Conservation (phyloP, 2,113 vertebrate species). For the Leptosomus discolor region DNA sequence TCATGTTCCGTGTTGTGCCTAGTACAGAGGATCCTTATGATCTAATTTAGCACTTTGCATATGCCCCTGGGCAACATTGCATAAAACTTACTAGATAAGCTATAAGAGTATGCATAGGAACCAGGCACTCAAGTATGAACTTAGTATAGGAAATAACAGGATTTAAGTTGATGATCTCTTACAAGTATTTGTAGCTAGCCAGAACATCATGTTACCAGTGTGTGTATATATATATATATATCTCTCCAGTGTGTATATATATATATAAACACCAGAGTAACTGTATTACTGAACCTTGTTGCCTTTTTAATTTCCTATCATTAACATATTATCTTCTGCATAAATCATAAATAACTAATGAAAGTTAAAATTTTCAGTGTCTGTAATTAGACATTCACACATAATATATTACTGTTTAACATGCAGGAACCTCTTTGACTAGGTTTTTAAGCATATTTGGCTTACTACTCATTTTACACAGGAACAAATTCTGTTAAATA, state of each 20-base stretch:
- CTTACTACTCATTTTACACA: background rate
- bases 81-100: background rate
- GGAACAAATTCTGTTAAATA: background rate
- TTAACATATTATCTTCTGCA: background rate
- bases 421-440: background rate
- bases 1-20: accelerated
- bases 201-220: background rate
- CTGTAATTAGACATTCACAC: background rate
- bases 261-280: too few relatives aligned
- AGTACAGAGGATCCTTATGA: background rate
- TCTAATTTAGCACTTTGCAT: background rate
- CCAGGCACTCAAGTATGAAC: background rate
- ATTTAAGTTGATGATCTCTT: background rate
- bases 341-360: background rate
- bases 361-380: background rate
- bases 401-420: background rate
- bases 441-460: background rate
- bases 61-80: background rate
- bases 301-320: background rate
- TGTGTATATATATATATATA: too few relatives aligned
- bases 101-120: background rate
- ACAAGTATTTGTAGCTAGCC: background rate
- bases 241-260: too few relatives aligned
- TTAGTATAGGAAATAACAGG: background rate
- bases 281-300: background rate